Evolutionary conservation across 2,113 vertebrate genomes (phyloP), one percentile per base, ranked within the genome.

Genomic region (Psephotus haematonotus): DNA sequence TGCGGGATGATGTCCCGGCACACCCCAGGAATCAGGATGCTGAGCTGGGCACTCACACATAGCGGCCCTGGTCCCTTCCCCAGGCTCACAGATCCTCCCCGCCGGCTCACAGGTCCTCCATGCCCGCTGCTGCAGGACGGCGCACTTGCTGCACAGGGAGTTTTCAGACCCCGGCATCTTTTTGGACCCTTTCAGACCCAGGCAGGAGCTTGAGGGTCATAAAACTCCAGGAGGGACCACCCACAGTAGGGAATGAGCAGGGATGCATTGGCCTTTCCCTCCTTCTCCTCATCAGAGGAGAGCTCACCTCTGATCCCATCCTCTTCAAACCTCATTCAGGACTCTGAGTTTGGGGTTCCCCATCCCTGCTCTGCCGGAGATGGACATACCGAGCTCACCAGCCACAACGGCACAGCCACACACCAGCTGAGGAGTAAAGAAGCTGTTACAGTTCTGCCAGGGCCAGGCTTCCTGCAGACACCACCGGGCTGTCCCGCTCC

Each of bases 31-130:
- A 70, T 59, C 37, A 1, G 0, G 39, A n/a, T 27, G 43, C n/a
- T 52, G 29, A 75, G 69, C n/a, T 20, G 23, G 33, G 23, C n/a
- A 50, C 0, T 0, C 0, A 0, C 27, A 37, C 17, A 7, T 13
- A 50, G 35, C 5, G 8, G 47, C 35, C 7, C 13, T 62, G 7
- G 63, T 18, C 50, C 0, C 1, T 74, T 90, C 35, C 41, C 59
- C 1, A 3, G 28, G 37, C 12, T 24, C 39, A 3, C 2, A 1
- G 47, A 55, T 47, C 28, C 50, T 44, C 37, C 52, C 24, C 11
- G 41, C 18, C 60, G n/a, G 25, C 29, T 62, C 1, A 1, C 57
- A 78, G 76, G 77, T 49, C 41, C 65, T 67, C 78, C 1, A 4
- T 8, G 24, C 39, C 62, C 6, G 4, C 63, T 62, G 59, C 63